phyloP scores from a whole-genome alignment of 2,113 vertebrate species.

The Tachysurus vachellii region DNA sequence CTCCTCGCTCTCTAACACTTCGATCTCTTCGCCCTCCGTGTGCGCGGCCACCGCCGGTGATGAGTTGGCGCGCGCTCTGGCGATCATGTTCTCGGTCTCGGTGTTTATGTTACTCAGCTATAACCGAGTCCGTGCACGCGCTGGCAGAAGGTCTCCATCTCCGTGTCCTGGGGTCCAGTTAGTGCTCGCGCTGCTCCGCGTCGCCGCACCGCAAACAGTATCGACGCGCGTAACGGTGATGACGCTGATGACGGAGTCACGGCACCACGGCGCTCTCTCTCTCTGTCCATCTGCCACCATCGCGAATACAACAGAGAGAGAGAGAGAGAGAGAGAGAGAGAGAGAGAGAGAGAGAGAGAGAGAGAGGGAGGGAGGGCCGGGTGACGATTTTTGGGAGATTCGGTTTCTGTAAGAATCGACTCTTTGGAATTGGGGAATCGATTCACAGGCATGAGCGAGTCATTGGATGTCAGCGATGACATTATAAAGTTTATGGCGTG shows the following conservation, averaged over 20 bases:
- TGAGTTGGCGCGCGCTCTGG: slow-evolving; percentile 72
- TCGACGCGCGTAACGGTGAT: background rate
- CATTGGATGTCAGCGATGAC: background rate
- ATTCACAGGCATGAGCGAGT: background rate
- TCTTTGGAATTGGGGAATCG: background rate
- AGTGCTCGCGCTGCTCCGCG: background rate
- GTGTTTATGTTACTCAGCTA: slow-evolving; percentile 65
- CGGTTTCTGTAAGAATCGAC: background rate
- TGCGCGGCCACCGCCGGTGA: slow-evolving; percentile 83
- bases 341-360: background rate
- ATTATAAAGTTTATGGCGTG: background rate
- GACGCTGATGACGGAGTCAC: slow-evolving; percentile 19
- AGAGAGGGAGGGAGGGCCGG: background rate
- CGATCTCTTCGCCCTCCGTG: slow-evolving; percentile 84
- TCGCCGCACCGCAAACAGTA: background rate
- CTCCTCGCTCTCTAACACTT: slow-evolving; percentile 77
- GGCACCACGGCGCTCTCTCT: background rate
- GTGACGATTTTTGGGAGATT: background rate
- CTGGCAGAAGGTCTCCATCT: slow-evolving; percentile 16
- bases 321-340: background rate
- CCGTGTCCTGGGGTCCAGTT: background rate
- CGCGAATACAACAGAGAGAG: background rate
- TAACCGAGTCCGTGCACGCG: slow-evolving; percentile 32
- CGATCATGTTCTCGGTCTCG: slow-evolving; percentile 59
- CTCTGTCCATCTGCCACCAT: slow-evolving; percentile 16